Conservation (phyloP, 2,113 vertebrate genomes). For the Cryptotis parvus region DNA sequence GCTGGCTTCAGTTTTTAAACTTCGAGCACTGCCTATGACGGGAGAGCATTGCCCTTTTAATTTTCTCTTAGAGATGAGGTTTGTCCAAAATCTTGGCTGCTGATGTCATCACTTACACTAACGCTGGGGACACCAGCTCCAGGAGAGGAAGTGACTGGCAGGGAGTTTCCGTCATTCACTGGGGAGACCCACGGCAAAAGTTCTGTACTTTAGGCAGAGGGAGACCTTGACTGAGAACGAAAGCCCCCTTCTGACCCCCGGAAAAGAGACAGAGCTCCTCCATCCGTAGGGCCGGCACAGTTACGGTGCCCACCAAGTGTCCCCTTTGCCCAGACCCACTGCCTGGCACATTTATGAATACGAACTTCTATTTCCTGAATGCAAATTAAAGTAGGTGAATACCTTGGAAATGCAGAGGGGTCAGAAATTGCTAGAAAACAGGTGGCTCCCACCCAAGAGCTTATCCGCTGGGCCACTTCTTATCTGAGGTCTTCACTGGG, state of each 20-base stretch:
- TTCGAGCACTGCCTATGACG: background rate
- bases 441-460: background rate
- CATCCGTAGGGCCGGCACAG: background rate
- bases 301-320: background rate
- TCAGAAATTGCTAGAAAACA: background rate
- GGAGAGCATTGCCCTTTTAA: background rate
- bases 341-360: background rate
- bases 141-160: conserved; percentile 50
- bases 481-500: background rate
- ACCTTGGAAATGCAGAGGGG: background rate
- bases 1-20: conserved; percentile 25
- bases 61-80: conserved; percentile 63
- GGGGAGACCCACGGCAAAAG: conserved; percentile 20
- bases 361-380: background rate
- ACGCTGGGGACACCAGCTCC: background rate
- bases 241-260: background rate
- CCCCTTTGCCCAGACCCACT: background rate
- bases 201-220: conserved; percentile 5
- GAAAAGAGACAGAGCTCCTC: background rate
- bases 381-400: background rate
- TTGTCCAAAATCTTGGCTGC: conserved; percentile 15
- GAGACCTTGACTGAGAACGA: background rate
- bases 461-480: background rate
- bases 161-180: conserved; percentile 60
- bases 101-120: conserved; percentile 68